Percentiles rank a stretch among this genome's conserved stretches.
Evolutionary conservation across 2,888 invertebrate genomes (phyloP).

Genomic region (Eupeodes luniger): DNA sequence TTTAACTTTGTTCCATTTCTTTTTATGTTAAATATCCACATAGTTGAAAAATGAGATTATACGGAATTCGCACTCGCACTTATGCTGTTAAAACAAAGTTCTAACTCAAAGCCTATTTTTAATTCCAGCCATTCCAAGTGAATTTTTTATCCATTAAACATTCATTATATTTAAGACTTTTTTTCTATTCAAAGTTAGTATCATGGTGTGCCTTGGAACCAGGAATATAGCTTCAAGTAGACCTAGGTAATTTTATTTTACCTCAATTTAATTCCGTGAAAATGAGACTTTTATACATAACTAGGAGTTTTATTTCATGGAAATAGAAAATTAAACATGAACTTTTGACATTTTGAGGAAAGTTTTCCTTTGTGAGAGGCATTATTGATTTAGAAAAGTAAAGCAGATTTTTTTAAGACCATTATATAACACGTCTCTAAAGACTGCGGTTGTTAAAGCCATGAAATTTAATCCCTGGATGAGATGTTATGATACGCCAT

Average conservation of each 20-base stretch:
- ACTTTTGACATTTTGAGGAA: not conserved
- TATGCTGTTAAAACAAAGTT: too few relatives aligned
- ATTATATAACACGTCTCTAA: too few relatives aligned
- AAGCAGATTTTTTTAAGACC: too few relatives aligned
- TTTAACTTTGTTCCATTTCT: not conserved
- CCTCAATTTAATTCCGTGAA: not conserved
- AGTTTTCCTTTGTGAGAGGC: too few relatives aligned
- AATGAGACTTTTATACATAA: not conserved
- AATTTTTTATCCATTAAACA: not conserved
- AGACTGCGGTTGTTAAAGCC: too few relatives aligned
- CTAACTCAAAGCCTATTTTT: not conserved
- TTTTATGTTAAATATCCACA: not conserved
- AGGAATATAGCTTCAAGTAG: not conserved
- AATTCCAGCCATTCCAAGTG: not conserved
- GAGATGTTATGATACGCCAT: too few relatives aligned
- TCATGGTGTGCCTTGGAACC: not conserved
- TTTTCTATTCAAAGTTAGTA: not conserved
- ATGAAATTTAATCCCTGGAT: too few relatives aligned
- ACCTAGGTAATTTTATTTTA: not conserved
- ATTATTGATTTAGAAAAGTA: too few relatives aligned
- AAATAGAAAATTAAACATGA: not conserved
- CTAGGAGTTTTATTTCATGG: not conserved
- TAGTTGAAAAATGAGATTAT: conserved; percentile 3
- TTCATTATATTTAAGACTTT: not conserved
- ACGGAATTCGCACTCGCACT: not conserved